Conservation (phyloP, 2,113 vertebrate species). For the Triplophysa tibetana region DNA sequence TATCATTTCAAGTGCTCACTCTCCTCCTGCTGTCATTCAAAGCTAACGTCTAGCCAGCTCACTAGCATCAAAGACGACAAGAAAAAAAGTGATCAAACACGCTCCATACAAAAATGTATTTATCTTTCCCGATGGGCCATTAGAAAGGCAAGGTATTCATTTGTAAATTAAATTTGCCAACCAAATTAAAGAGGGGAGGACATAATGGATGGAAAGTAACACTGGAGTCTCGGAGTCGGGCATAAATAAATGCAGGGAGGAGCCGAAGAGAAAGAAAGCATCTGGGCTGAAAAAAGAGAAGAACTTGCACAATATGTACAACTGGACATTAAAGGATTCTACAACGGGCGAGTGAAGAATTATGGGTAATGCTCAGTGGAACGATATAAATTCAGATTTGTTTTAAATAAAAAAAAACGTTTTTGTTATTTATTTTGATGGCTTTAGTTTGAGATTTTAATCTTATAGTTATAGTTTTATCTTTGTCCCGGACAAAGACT, state of each 20-base stretch:
- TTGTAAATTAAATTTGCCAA: slow-evolving; percentile 73
- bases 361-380: too few species aligned
- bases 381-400: too few species aligned
- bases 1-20: slow-evolving; percentile 20
- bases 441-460: too few species aligned
- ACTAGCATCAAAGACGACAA: slow-evolving; percentile 32
- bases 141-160: slow-evolving; percentile 66
- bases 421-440: too few species aligned
- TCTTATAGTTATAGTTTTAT: too few species aligned
- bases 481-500: too few species aligned
- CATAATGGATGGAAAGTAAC: slow-evolving; percentile 62
- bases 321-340: too few species aligned
- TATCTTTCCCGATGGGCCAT: slow-evolving; percentile 62
- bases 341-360: too few species aligned
- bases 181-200: slow-evolving; percentile 69
- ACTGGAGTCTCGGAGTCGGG: slow-evolving; percentile 24
- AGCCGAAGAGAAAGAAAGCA: slow-evolving; percentile 32
- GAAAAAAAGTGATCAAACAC: slow-evolving; percentile 67
- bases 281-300: slow-evolving; percentile 10
- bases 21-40: slow-evolving; percentile 24
- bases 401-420: too few species aligned
- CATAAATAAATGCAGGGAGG: slow-evolving; percentile 26
- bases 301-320: not conserved
- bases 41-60: slow-evolving; percentile 1
- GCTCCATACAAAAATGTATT: slow-evolving; percentile 65